Percentiles rank a stretch among this genome's conserved stretches.
These are phyloP conservation scores for Chinchilla lanigera DNA, from an alignment of 2,113 vertebrate genomes.

Conservation along the genomic window DNA sequence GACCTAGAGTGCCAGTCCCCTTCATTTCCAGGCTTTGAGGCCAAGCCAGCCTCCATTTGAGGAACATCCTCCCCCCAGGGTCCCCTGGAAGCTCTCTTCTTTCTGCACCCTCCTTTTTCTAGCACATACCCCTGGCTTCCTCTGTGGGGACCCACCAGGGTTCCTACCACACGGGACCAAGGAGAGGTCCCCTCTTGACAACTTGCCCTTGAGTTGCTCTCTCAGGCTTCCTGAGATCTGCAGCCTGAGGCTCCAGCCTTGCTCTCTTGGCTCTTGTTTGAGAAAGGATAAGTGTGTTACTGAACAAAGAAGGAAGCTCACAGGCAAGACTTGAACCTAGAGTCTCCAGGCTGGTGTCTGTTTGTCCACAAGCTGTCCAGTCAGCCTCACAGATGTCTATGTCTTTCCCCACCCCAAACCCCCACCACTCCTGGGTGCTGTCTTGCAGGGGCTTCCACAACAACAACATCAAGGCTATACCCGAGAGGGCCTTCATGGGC, in stretches of 20 bases:
- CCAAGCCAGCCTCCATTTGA: background rate
- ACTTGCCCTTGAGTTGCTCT: background rate
- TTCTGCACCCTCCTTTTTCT: background rate
- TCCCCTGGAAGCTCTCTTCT: background rate
- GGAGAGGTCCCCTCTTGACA: background rate
- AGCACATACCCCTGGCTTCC: too few species aligned
- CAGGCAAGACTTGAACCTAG: background rate
- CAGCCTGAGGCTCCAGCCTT: too few species aligned
- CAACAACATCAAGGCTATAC: conserved; percentile 97
- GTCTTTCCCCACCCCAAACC: too few species aligned
- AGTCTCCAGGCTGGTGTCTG: background rate
- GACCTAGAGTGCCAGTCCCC: background rate
- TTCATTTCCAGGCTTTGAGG: background rate
- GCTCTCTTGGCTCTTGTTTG: background rate
- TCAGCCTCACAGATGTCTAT: rapidly evolving
- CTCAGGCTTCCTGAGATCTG: background rate
- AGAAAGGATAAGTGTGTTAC: background rate
- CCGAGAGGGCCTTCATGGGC: conserved; percentile 95
- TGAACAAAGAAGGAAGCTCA: background rate
- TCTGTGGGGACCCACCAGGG: background rate
- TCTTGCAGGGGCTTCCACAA: conserved; percentile 95
- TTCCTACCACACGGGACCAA: background rate
- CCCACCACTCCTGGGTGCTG: conserved; percentile 36
- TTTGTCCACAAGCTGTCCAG: background rate
- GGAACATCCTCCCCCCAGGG: rapidly evolving